Conservation (phyloP, 1,140 invertebrate genomes). For the Cylas formicarius region DNA sequence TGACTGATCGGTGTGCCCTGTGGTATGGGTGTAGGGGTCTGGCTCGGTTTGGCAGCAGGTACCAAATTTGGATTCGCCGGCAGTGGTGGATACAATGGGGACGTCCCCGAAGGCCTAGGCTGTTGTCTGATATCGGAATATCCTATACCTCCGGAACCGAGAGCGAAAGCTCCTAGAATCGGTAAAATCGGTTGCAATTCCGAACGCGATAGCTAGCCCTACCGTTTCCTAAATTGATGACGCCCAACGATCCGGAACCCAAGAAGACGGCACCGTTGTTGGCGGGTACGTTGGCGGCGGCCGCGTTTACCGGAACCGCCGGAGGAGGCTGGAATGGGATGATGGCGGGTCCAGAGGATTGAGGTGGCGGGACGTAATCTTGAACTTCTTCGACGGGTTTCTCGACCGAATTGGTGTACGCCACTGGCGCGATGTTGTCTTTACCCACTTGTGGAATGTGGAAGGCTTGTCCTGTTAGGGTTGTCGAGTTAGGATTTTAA, state of each 20-base stretch:
- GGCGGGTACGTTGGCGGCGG: conserved; percentile 28
- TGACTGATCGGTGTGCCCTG: conserved; percentile 2
- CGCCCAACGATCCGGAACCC: conserved; percentile 33
- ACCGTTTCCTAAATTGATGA: conserved; percentile 31
- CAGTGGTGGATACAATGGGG: conserved; percentile 25
- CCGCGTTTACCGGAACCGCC: conserved; percentile 31
- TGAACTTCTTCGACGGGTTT: conserved; percentile 31
- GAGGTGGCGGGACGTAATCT: conserved; percentile 14
- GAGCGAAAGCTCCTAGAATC: conserved; percentile 26
- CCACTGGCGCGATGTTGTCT: conserved; percentile 9
- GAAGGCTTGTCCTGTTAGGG: not conserved
- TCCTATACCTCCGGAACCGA: conserved; percentile 30
- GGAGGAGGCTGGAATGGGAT: conserved; percentile 29
- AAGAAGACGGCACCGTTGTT: conserved; percentile 29
- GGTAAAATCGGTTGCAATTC: too few relatives aligned
- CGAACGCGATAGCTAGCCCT: too few relatives aligned
- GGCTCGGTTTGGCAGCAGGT: conserved; percentile 29
- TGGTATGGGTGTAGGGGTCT: conserved; percentile 11
- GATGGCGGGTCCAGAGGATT: conserved; percentile 20
- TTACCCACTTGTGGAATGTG: too few relatives aligned
- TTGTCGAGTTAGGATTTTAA: not conserved
- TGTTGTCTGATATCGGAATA: conserved; percentile 27
- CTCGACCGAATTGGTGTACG: conserved; percentile 26
- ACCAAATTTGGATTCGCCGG: conserved; percentile 26
- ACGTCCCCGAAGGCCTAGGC: conserved; percentile 20